Evolutionary conservation across 2,888 invertebrate genomes (phyloP), one percentile per base, ranked within the genome.

Genomic region (Flexamia atlantica): DNA sequence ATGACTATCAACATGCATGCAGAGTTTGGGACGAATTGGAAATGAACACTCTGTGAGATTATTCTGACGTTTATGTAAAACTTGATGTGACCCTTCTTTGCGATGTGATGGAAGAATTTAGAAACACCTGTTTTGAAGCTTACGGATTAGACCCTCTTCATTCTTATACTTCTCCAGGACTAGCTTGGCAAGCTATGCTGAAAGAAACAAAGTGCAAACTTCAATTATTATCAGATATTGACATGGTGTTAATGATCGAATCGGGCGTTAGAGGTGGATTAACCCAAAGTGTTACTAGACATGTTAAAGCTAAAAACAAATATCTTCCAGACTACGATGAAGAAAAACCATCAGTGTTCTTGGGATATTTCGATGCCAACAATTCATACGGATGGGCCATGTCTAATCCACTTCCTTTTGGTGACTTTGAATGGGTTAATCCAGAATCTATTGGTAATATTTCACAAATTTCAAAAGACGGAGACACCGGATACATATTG

Each of bases 1-100:
- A 84, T 32, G 88, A 89, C 80, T 90, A 90, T 85, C 46, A 85
- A 17, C 89, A 89, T 87, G 90, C 90, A 4, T 36, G 85, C 46
- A 85, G 85, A 7, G 88, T 90, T 0, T 90, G 89, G 89, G 30
- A 85, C 0, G 82, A 50, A 25, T 90, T 90, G 74, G 60, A 87
- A 0, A 87, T 88, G 46, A 76, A 86, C 50, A 89, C 85, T 40
- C 82, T 90, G 23, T 88, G 88, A 0, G 88, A 89, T 81, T 90
- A 90, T 84, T 86, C 68, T 7, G 74, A 84, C 20, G 42, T 86
- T 14, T 86, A 84, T 40, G 42, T 85, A 17, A 83, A 84, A 68
- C 42, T 72, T 0, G 83, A 84, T 57, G 76, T 85, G 17, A 30
- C 81, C 14, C 68, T 85, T 30, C 57, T 85, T 1, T 70, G 64